phyloP scores from a whole-genome alignment of 2,888 invertebrate species.

The Palloptera scutellata region DNA sequence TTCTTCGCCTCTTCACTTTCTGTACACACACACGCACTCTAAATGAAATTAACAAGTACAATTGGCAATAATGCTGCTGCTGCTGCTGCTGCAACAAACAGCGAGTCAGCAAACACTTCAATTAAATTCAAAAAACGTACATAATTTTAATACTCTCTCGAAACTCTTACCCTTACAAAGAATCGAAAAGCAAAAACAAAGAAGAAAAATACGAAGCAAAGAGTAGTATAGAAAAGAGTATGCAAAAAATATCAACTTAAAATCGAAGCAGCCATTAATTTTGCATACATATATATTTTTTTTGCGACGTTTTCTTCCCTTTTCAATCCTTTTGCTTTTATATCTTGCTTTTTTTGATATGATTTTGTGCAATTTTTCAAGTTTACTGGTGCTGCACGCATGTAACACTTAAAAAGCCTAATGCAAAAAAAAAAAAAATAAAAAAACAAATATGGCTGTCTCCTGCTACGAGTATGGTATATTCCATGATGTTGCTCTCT shows the following conservation, averaged over 20 bases:
- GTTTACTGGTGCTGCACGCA: conserved; percentile 28
- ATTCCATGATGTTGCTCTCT: too few species aligned
- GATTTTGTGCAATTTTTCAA: conserved; percentile 26
- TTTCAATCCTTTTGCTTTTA: too few species aligned
- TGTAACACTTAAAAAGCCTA: conserved; percentile 26
- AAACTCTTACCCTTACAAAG: too few species aligned
- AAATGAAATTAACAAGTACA: conserved; percentile 56
- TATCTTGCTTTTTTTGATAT: too few species aligned
- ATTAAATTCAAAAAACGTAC: conserved; percentile 38
- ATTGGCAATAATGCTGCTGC: conserved; percentile 29
- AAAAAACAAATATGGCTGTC: conserved; percentile 38
- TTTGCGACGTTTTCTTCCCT: too few species aligned
- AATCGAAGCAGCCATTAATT: too few species aligned
- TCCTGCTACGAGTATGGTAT: conserved; percentile 27
- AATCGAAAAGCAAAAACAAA: too few species aligned
- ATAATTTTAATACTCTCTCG: not conserved
- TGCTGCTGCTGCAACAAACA: conserved; percentile 4
- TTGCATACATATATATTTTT: too few species aligned
- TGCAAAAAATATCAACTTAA: too few species aligned
- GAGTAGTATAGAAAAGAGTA: too few species aligned
- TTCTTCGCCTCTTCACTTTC: not conserved
- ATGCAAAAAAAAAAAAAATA: conserved; percentile 10
- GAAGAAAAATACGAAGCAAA: too few species aligned
- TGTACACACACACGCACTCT: not conserved
- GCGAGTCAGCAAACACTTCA: conserved; percentile 46